A percentile compares a stretch with the other conserved stretches of the same genome.
phyloP scores from a whole-genome alignment of 2,113 vertebrate genomes.

The Solenodon paradoxus region DNA sequence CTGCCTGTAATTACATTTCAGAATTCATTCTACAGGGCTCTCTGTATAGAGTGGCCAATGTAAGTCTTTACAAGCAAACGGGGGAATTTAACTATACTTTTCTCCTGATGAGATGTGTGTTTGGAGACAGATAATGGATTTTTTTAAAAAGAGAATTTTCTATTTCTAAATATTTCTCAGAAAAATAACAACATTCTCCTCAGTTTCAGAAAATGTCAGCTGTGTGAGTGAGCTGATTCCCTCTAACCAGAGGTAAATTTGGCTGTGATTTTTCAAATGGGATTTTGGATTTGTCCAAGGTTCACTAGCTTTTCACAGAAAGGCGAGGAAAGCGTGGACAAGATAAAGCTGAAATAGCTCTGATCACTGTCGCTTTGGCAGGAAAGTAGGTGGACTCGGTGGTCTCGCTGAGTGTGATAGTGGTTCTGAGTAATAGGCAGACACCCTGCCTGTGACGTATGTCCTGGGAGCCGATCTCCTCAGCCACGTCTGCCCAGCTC shows the following conservation, averaged over 20 bases:
- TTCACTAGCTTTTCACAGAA: not conserved
- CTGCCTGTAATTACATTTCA: not conserved
- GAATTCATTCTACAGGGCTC: not conserved
- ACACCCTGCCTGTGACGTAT: too few species aligned
- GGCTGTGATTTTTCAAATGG: not conserved
- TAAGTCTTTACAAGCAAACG: not conserved
- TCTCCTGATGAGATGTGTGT: not conserved
- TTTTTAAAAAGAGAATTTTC: too few species aligned
- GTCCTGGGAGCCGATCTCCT: too few species aligned
- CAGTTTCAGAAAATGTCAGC: not conserved
- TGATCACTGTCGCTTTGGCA: too few species aligned
- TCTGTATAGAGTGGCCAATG: not conserved
- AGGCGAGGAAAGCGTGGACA: not conserved
- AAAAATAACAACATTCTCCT: not conserved
- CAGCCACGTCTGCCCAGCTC: too few species aligned
- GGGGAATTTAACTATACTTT: not conserved
- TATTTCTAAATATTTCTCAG: too few species aligned
- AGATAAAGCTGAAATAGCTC: rapidly evolving
- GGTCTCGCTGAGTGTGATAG: too few species aligned
- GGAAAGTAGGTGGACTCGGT: too few species aligned
- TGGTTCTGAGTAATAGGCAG: too few species aligned
- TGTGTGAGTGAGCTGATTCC: not conserved
- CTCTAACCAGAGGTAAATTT: not conserved
- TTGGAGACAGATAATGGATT: not conserved
- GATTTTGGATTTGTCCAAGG: not conserved